Evolutionary conservation across 2,888 invertebrate species (phyloP).

Genomic region (Eurytoma adleriae): DNA sequence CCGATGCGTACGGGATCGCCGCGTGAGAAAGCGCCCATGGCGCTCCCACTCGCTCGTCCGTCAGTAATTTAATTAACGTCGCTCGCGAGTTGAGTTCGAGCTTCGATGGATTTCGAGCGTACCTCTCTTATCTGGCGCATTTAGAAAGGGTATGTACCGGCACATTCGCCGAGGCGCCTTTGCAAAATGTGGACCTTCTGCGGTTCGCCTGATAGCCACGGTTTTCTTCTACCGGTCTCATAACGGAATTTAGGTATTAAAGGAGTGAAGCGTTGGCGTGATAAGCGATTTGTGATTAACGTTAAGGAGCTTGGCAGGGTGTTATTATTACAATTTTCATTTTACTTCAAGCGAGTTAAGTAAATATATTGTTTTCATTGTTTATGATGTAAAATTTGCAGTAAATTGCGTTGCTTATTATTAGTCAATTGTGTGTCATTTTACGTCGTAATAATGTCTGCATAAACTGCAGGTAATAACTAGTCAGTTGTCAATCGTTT

Average conservation of each 20-base stretch:
- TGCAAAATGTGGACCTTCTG: slow-evolving; percentile 3
- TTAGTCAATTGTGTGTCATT: too few species aligned
- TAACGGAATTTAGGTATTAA: background rate
- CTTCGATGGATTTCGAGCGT: slow-evolving; percentile 32
- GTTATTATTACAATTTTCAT: too few species aligned
- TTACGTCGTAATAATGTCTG: too few species aligned
- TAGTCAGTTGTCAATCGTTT: too few species aligned
- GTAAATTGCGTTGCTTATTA: too few species aligned
- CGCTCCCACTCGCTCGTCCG: background rate
- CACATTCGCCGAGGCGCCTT: background rate
- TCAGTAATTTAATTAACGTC: slow-evolving; percentile 47
- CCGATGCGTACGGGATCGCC: slow-evolving; percentile 30
- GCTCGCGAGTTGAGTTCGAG: background rate
- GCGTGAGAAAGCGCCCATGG: background rate
- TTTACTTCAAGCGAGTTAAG: too few species aligned
- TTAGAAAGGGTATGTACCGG: slow-evolving; percentile 2
- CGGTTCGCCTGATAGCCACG: background rate
- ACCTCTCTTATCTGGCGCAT: slow-evolving; percentile 3
- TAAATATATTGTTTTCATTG: too few species aligned
- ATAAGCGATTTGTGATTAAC: too few species aligned
- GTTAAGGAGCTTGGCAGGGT: too few species aligned
- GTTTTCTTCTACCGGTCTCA: background rate
- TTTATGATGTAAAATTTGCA: too few species aligned
- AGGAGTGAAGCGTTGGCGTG: background rate
- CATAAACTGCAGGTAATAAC: too few species aligned